These are phyloP conservation scores for Pandion haliaetus DNA, from an alignment of 2,113 vertebrate species.

Conservation along the genomic window DNA sequence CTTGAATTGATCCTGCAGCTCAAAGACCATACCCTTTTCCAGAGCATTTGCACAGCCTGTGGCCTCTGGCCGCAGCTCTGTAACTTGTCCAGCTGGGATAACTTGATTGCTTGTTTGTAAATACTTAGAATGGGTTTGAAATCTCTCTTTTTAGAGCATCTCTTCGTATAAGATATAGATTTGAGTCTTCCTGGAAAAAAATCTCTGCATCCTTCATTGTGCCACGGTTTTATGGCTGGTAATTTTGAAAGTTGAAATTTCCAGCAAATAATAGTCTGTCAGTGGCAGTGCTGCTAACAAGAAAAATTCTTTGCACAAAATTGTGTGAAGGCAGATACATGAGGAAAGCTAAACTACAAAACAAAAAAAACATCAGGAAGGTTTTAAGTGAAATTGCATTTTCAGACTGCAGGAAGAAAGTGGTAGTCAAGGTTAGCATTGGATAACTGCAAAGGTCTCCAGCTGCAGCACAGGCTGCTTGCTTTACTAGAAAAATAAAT, in stretches of 20 bases:
- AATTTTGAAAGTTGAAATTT: background rate
- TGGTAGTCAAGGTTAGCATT: accelerated
- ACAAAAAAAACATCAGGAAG: background rate
- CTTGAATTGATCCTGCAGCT: background rate
- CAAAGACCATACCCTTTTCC: background rate
- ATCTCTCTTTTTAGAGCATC: background rate
- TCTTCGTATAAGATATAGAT: background rate
- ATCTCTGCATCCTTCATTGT: background rate
- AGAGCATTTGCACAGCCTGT: background rate
- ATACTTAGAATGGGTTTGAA: background rate
- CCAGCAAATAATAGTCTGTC: too few relatives aligned
- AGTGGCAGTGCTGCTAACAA: background rate
- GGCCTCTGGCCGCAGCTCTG: background rate
- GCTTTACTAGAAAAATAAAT: too few relatives aligned
- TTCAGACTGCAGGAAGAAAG: background rate
- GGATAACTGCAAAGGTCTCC: background rate
- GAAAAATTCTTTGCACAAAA: background rate
- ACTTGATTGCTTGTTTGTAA: background rate
- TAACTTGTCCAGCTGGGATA: background rate
- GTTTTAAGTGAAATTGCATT: background rate
- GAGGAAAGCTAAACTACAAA: background rate
- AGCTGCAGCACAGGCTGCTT: background rate
- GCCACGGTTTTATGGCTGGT: background rate
- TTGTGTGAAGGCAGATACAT: background rate
- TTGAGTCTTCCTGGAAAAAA: background rate